phyloP scores from a whole-genome alignment of 2,888 invertebrate genomes.

The Tricholauxania praeusta region DNA sequence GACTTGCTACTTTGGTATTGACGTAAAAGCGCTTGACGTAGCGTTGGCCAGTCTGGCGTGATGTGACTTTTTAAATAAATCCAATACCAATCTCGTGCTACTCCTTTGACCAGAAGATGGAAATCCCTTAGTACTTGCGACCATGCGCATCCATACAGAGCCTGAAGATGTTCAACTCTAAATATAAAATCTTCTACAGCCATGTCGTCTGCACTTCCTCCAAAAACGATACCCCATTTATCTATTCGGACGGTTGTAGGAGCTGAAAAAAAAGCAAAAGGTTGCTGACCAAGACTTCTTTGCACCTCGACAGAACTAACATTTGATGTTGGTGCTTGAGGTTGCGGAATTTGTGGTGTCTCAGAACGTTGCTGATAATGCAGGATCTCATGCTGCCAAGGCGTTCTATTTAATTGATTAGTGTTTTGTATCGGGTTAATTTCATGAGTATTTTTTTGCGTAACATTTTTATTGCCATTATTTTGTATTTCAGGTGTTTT shows the following conservation, averaged over 20 bases:
- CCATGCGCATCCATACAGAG: background rate
- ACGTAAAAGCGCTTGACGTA: background rate
- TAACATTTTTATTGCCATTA: too few species aligned
- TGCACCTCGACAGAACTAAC: too few species aligned
- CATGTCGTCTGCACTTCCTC: background rate
- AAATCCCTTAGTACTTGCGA: background rate
- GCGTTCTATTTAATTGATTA: too few species aligned
- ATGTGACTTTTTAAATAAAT: background rate
- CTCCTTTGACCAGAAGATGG: background rate
- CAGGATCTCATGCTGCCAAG: too few species aligned
- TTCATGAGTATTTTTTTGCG: too few species aligned
- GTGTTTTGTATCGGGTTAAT: too few species aligned
- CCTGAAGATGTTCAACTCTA: background rate
- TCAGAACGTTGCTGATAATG: too few species aligned
- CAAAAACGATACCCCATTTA: slow-evolving; percentile 6
- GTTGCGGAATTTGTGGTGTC: too few species aligned
- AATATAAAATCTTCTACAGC: slow-evolving; percentile 18
- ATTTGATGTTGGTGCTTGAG: too few species aligned
- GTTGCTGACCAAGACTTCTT: too few species aligned
- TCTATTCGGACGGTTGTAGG: background rate
- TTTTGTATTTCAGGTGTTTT: too few species aligned
- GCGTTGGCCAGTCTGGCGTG: background rate
- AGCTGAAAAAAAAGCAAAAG: too few species aligned
- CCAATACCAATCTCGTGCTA: slow-evolving; percentile 21
- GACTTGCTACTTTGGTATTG: slow-evolving; percentile 8